Percentiles rank a stretch among this genome's conserved stretches.
phyloP scores from a whole-genome alignment of 1,140 invertebrate genomes.

The Scaptomyza montana region DNA sequence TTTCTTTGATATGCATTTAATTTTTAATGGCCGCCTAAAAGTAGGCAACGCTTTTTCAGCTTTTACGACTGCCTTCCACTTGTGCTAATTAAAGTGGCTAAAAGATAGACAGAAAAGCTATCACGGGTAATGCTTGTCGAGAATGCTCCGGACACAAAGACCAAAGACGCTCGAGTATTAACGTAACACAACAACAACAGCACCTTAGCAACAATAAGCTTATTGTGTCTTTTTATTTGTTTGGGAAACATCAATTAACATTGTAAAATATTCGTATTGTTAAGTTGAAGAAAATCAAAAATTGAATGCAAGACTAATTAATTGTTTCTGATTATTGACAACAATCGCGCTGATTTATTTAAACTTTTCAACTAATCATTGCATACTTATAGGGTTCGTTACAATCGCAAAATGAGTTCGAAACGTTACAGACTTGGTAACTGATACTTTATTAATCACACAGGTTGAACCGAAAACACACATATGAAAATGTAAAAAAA shows the following conservation, averaged over 20 bases:
- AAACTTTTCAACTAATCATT: too few relatives aligned
- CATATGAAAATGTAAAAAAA: too few relatives aligned
- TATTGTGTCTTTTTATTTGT: conserved; percentile 6
- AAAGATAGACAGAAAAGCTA: conserved; percentile 2
- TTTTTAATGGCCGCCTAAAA: conserved; percentile 71
- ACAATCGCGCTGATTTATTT: too few relatives aligned
- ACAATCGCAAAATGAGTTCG: too few relatives aligned
- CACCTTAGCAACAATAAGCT: conserved; percentile 2
- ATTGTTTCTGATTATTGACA: too few relatives aligned
- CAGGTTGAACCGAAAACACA: too few relatives aligned
- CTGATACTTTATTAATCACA: too few relatives aligned
- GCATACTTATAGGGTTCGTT: too few relatives aligned
- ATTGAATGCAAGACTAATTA: too few relatives aligned
- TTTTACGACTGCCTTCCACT: conserved; percentile 63
- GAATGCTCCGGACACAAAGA: neutral
- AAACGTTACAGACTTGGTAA: too few relatives aligned
- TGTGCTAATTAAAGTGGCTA: conserved; percentile 68
- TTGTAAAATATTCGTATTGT: neutral
- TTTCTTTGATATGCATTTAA: conserved; percentile 69
- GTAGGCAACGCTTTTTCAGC: conserved; percentile 59
- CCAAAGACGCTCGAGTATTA: neutral
- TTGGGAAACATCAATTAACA: too few relatives aligned
- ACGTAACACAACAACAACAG: neutral
- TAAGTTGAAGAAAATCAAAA: too few relatives aligned
- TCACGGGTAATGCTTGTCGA: neutral